Evolutionary conservation across 2,797 vertebrate species (phyloP).

Genomic region (Bovichtus diacanthus): DNA sequence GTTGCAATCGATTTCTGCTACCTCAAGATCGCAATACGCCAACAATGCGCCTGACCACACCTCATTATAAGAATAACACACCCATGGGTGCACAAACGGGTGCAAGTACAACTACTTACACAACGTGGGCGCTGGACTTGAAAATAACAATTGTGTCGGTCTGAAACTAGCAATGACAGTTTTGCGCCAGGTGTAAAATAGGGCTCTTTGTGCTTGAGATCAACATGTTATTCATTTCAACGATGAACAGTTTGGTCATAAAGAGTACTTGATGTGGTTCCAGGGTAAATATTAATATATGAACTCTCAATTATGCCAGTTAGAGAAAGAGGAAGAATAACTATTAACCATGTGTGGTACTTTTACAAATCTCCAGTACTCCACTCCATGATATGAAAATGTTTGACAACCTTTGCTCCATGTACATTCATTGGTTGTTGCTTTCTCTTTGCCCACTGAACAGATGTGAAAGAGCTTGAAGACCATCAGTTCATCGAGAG

Average conservation of each 20-base stretch:
- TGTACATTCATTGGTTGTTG: not conserved
- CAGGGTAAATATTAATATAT: not conserved
- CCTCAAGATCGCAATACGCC: no score
- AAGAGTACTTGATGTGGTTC: not conserved
- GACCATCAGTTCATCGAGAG: conserved; percentile 89
- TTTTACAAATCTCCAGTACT: not conserved
- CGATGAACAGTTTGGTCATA: no score
- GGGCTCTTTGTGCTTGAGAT: no score
- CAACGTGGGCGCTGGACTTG: not conserved
- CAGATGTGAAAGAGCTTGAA: conserved; percentile 93
- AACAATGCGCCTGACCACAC: no score
- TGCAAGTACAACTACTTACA: not conserved
- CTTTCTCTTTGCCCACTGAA: conserved; percentile 1
- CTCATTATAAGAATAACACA: not conserved
- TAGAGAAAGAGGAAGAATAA: not conserved
- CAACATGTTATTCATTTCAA: no score
- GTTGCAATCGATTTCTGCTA: no score
- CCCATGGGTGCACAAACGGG: not conserved
- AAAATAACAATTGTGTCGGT: no score
- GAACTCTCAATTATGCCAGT: not conserved
- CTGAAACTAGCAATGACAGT: no score
- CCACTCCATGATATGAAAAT: not conserved
- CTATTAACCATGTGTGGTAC: not conserved
- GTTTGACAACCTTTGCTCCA: not conserved
- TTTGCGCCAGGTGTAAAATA: no score